Evolutionary conservation across 1,140 invertebrate species (phyloP).

Genomic region (Aphelenchoides fujianensis): DNA sequence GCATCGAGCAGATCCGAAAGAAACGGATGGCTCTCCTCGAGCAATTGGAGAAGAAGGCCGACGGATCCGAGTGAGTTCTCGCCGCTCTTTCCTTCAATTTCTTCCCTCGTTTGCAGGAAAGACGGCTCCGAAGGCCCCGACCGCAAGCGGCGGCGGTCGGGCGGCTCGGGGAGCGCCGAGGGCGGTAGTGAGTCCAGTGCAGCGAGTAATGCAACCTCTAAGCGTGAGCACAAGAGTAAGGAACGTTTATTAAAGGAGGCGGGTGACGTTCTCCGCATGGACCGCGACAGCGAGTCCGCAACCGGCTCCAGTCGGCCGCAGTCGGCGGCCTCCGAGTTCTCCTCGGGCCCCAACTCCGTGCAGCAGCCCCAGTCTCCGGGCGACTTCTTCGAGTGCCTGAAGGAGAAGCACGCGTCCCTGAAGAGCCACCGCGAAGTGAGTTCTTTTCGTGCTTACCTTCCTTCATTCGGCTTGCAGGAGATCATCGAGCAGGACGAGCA

Average conservation of each 20-base stretch:
- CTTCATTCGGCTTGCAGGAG: conserved; percentile 13
- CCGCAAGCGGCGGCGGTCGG: background rate
- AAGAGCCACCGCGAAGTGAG: background rate
- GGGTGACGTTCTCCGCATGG: background rate
- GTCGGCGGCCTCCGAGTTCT: background rate
- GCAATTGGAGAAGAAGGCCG: conserved; percentile 27
- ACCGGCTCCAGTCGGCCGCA: background rate
- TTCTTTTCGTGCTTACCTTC: background rate
- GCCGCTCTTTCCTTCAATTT: background rate
- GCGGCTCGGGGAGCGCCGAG: conserved; percentile 7
- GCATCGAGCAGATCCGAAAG: conserved; percentile 32
- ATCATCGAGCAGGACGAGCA: conserved; percentile 21
- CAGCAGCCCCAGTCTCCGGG: background rate
- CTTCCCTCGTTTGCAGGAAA: background rate
- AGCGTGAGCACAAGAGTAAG: background rate
- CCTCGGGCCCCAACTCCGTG: background rate
- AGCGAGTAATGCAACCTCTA: conserved; percentile 12
- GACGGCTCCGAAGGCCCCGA: background rate
- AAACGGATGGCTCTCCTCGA: conserved; percentile 28
- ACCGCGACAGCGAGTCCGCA: background rate
- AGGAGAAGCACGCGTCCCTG: background rate
- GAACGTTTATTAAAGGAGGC: conserved; percentile 3
- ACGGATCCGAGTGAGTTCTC: background rate
- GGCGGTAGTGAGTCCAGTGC: conserved; percentile 21
- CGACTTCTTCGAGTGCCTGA: conserved; percentile 1